Evolutionary conservation across 2,797 vertebrate species (phyloP).

Genomic region (Aselliscus stoliczkanus): DNA sequence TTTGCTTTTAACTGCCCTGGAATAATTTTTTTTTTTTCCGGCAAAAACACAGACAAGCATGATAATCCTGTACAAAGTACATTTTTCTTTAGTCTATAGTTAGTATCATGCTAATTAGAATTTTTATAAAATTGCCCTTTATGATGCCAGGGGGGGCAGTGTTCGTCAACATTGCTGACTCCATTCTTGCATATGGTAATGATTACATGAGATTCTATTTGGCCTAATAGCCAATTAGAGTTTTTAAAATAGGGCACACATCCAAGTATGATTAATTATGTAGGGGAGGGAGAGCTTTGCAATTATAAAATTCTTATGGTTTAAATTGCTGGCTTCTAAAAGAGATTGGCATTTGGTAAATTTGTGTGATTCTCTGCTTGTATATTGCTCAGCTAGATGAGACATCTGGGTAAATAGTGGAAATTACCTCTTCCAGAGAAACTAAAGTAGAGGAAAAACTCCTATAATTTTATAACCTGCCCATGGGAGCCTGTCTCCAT

Average conservation of each 20-base stretch:
- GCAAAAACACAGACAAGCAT: not conserved
- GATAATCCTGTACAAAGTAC: not conserved
- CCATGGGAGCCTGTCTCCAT: not conserved
- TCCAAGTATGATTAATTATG: not conserved
- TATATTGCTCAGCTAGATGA: slow-evolving; percentile 4
- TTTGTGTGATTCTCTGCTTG: slow-evolving; percentile 8
- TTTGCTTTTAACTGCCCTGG: slow-evolving; percentile 20
- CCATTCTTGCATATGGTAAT: not conserved
- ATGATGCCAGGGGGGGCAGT: not conserved
- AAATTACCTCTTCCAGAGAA: slow-evolving; percentile 18
- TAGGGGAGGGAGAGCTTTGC: not conserved
- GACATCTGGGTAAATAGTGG: not conserved
- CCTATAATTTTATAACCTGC: not conserved
- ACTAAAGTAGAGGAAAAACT: not conserved
- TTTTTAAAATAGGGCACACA: not conserved
- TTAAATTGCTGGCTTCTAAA: slow-evolving; percentile 5
- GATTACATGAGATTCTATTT: not conserved
- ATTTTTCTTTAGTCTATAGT: not conserved
- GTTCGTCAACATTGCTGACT: not conserved
- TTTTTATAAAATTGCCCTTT: not conserved
- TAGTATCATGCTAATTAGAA: not conserved
- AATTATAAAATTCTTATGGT: not conserved
- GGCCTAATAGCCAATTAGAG: not conserved
- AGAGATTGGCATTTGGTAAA: slow-evolving; percentile 7
- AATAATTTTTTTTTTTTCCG: not conserved